phyloP scores from a whole-genome alignment of 2,797 vertebrate genomes.

The Anableps anableps region DNA sequence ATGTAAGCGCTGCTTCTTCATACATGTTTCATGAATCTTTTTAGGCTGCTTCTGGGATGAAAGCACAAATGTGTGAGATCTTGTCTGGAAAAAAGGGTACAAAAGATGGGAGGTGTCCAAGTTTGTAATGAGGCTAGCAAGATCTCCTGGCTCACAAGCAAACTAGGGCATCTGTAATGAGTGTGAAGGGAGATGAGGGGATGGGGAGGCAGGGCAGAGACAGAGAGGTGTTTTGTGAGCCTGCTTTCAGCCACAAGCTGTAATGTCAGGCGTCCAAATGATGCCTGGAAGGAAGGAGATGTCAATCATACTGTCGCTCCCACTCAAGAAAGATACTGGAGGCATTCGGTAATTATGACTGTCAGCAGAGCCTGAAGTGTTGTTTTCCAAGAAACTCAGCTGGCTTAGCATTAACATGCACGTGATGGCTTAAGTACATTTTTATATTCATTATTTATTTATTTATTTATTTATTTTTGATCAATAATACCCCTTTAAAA shows the following conservation, averaged over 20 bases:
- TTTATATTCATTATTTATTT: background rate
- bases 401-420: background rate
- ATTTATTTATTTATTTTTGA: no score
- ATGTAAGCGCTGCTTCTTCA: slow-evolving; percentile 65
- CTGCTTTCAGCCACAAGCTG: slow-evolving; percentile 44
- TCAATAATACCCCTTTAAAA: background rate
- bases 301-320: slow-evolving; percentile 30
- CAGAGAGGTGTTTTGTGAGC: slow-evolving; percentile 40
- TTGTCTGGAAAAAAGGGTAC: slow-evolving; percentile 71
- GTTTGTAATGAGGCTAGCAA: slow-evolving; percentile 78
- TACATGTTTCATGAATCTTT: slow-evolving; percentile 78
- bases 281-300: slow-evolving; percentile 19
- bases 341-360: slow-evolving; percentile 30
- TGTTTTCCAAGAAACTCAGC: slow-evolving; percentile 11
- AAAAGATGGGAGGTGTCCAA: slow-evolving; percentile 75
- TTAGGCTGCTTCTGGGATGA: slow-evolving; percentile 64
- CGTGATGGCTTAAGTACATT: background rate
- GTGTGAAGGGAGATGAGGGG: slow-evolving; percentile 52
- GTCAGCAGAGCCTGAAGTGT: slow-evolving; percentile 1
- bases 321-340: slow-evolving; percentile 29
- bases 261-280: slow-evolving; percentile 41
- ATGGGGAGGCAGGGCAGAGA: slow-evolving; percentile 33
- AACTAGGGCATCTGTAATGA: slow-evolving; percentile 81
- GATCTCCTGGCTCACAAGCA: slow-evolving; percentile 71
- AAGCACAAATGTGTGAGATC: slow-evolving; percentile 64